Base-by-base conservation (phyloP, 2,797 vertebrate genomes). In the Streptopelia turtur region DNA sequence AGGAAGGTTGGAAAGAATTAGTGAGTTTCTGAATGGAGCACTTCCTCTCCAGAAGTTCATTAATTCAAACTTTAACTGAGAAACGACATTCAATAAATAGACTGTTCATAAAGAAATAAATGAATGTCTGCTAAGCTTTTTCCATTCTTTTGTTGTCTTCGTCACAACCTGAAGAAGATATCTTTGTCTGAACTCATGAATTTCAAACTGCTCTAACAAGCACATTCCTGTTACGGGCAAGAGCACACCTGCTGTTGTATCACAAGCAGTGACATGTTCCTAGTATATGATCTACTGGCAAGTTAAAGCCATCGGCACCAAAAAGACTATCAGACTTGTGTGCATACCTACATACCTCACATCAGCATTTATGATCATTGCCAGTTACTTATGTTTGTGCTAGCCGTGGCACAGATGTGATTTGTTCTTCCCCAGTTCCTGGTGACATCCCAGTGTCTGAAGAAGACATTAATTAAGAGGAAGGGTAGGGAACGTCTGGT, bases 191-290 rank as follows among this genome's bases (percentile, higher is more conserved):
- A 84, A 72, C 31, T 24, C 33, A 57, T 74, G 53, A 68, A 68
- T 63, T 83, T 94, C 21, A 74, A 70, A 16, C 31, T 83, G 16
- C 35, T 47, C 23, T 80, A 63, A 37, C 11, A 76, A 28, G 6
- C 70, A 17, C 87, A 57, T 92, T 95, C 79, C 64, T 78, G 31
- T 45, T 91, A 77, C 4, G 18, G 68, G 49, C 89, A 94, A 89
- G 87, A 89, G 30, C 82, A 68, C 25, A 64, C 55, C 24, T 77
- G 49, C 64, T 2, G 1, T 66, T 77, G 25, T 31, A 89, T 49
- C 56, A 27, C 75, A 89, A 61, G 89, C 35, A 80, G 28, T 56
- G 75, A 56, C 68, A 23, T 0, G n/a, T 80, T 94, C 87, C 66
- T 87, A 47, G 10, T 70, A 6, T 21, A 39, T 59, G n/a, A 87